These are phyloP conservation scores for Anneissia japonica DNA, from an alignment of 35 echinoderm and acorn worm genomes.

Conservation along the genomic window DNA sequence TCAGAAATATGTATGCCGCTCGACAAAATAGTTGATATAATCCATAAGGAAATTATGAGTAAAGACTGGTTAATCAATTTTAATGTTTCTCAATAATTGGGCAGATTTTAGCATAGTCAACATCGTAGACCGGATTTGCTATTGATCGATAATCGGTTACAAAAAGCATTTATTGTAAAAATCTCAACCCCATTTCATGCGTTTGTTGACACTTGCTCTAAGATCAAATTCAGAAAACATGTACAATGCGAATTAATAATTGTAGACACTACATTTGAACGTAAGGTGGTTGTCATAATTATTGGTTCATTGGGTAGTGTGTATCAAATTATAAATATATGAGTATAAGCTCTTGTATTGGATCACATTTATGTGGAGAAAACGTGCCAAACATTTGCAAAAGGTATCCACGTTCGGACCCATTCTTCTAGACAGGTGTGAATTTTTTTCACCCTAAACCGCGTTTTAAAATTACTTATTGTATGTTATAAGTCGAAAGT, in stretches of 20 bases:
- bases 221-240: neutral
- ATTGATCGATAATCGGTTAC: neutral
- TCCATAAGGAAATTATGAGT: neutral
- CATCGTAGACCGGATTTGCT: neutral
- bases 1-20: neutral
- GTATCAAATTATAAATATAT: neutral
- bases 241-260: neutral
- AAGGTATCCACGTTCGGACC: neutral
- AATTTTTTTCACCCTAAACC: neutral
- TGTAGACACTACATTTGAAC: neutral
- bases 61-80: neutral
- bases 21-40: neutral
- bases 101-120: neutral
- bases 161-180: neutral
- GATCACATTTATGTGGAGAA: neutral
- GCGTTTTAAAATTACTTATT: neutral
- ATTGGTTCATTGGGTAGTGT: neutral
- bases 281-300: neutral
- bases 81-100: neutral
- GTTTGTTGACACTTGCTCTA: neutral
- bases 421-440: neutral
- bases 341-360: neutral
- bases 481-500: neutral
- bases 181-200: neutral
- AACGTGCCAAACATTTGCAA: neutral